These are phyloP conservation scores for human DNA, from an alignment of 2,113 vertebrate genomes.

Conservation along the genomic window GRCh38 chr1:111855501-111856000, in stretches of 20 bases:
- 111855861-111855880: neutral
- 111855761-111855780: neutral
- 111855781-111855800: neutral
- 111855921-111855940: neutral
- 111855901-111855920: neutral
- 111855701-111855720: neutral
- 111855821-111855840: too few relatives aligned
- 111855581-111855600: neutral
- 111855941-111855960: neutral
- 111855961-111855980: neutral
- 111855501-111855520: neutral
- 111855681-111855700: neutral
- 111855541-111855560: neutral
- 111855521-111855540: neutral
- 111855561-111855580: neutral
- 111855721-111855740: neutral
- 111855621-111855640: neutral
- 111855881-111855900: neutral
- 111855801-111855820: accelerated
- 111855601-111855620: neutral
- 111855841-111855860: neutral
- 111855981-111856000: neutral
- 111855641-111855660: neutral
- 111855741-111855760: neutral
- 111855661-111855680: neutral